A percentile compares a stretch with the other conserved stretches of the same genome.
These are phyloP conservation scores for Tribolium madens DNA, from an alignment of 1,140 invertebrate genomes.

Conservation along the genomic window DNA sequence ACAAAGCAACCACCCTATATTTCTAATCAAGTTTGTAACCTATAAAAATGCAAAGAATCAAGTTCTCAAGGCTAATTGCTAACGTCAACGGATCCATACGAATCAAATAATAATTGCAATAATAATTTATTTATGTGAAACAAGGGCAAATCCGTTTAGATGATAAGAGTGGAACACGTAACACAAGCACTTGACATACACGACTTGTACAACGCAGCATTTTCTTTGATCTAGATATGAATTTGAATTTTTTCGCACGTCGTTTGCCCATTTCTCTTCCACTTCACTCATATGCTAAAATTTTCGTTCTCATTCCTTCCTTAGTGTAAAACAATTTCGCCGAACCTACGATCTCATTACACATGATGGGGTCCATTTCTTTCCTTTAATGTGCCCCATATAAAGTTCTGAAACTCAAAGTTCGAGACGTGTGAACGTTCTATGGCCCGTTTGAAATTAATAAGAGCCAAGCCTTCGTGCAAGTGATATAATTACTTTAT, in stretches of 20 bases:
- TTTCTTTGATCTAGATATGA: not conserved
- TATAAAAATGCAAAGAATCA: too few species aligned
- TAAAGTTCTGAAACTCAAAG: conserved; percentile 24
- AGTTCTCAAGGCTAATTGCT: not conserved
- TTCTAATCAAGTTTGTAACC: too few species aligned
- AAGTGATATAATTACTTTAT: conserved; percentile 32
- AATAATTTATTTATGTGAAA: not conserved
- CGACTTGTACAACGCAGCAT: not conserved
- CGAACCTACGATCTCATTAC: not conserved
- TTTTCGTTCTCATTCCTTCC: not conserved
- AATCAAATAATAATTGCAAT: not conserved
- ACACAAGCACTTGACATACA: too few species aligned
- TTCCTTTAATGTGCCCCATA: conserved; percentile 1
- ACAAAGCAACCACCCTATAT: too few species aligned
- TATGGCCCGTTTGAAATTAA: conserved; percentile 22
- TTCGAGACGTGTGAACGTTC: conserved; percentile 28
- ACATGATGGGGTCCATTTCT: conserved; percentile 6
- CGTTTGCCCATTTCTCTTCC: not conserved
- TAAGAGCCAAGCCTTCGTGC: conserved; percentile 25
- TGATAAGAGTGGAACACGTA: not conserved
- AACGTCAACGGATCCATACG: not conserved
- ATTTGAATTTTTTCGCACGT: too few species aligned
- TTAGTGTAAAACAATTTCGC: not conserved
- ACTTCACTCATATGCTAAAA: not conserved
- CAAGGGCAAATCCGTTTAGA: not conserved